Base-by-base conservation (phyloP, 2,113 vertebrate genomes). In the Athene cunicularia region DNA sequence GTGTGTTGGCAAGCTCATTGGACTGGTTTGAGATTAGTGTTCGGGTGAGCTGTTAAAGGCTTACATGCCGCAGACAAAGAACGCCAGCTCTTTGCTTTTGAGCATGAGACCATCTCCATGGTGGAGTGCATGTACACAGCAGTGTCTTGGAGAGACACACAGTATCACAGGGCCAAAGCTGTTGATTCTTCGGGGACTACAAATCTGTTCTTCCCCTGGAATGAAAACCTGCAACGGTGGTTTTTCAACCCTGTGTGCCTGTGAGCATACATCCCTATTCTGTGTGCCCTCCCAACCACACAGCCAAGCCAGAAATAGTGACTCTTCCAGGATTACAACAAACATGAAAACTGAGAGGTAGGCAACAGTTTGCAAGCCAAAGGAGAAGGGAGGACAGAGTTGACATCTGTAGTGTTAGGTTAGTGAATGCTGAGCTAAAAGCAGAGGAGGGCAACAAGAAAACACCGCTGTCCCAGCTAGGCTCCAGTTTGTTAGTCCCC, bases 261-360 rank as follows among this genome's bases (percentile, higher is more conserved):
- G 52, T 47, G 49, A 89, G 20, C 86, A 20, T 32, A 33, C 19
- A 30, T 84, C 88, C 84, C 68, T 80, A 8, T 24, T 27, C 45
- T 35, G 12, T 39, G 59, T 22, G 66, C 64, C 45, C 26, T 93
- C 82, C 71, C 86, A 92, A 43, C 66, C 63, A 88, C 74, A 58
- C 45, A 81, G 79, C 59, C 86, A 94, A 96, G 53, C 45, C 77
- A 88, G 62, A 95, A 86, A 83, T 64, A 95, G 94, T 80, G 70
- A 86, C 58, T 96, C 94, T 62, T 94, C 82, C 95, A 87, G 58
- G 63, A 52, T 80, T 71, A 73, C 72, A 17, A 59, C 24, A 83
- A 91, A 93, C 82, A 59, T 66, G 58, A 93, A 85, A 88, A 68
- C 59, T n/a, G 47, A 26, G 41, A 75, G 52, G 27, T 63, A 76